These are phyloP conservation scores for Pocillopora meandrina DNA, from an alignment of 92 coral and sea anemone species.

Conservation along the genomic window DNA sequence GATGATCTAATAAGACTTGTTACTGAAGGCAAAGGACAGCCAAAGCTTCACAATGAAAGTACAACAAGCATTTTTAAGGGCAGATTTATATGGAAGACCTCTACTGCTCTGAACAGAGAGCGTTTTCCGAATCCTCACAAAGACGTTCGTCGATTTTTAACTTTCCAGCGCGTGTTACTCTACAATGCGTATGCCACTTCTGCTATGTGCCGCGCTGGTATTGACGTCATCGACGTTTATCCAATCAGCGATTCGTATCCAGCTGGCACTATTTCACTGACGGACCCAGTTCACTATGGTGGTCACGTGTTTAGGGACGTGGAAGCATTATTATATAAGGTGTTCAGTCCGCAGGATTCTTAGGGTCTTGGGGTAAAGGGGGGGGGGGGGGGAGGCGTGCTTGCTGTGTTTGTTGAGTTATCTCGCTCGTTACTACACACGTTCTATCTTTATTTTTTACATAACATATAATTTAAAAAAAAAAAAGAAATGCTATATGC, in stretches of 20 bases:
- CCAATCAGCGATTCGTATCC: constrained; percentile 89
- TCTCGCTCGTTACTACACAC: no score
- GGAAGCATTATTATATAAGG: constrained; percentile 54
- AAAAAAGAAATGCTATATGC: no score
- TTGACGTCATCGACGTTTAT: constrained; percentile 87
- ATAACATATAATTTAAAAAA: no score
- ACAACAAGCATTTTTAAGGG: constrained; percentile 60
- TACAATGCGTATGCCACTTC: constrained; percentile 86
- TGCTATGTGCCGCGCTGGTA: constrained; percentile 92
- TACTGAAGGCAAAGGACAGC: constrained; percentile 32
- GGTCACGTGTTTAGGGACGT: constrained; percentile 72
- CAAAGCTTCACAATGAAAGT: constrained; percentile 1
- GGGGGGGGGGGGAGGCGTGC: no score
- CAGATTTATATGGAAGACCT: constrained; percentile 84
- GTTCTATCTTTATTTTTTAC: no score
- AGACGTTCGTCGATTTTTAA: constrained; percentile 90
- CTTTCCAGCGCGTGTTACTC: constrained; percentile 78
- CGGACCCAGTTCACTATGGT: constrained; percentile 85
- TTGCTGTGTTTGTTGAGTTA: no score
- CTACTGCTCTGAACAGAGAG: constrained; percentile 86
- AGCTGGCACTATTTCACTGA: constrained; percentile 73
- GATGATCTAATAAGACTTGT: constrained; percentile 57
- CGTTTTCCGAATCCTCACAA: constrained; percentile 91
- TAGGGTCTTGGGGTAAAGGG: no score
- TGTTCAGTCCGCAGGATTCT: constrained; percentile 34